Base-by-base conservation (phyloP, 2,797 vertebrate species). In the Microctenopoma steveboyesi region DNA sequence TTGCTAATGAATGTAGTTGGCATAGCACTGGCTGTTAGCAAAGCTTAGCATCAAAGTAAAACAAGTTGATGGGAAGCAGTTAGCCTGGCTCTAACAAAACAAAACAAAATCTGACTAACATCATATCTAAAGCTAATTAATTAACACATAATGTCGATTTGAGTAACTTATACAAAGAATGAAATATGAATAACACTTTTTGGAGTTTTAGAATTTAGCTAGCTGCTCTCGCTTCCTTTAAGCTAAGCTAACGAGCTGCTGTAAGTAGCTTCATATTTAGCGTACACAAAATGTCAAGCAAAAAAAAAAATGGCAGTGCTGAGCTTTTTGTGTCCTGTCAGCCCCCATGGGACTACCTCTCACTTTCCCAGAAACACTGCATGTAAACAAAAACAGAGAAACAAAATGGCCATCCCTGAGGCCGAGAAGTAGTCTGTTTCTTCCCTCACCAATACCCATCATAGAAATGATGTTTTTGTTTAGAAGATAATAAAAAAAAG, bases 331-430 rank as follows among this genome's bases (percentile, higher is more conserved):
- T 47, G 69, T 61, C 66, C 61, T 48, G n/a, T 86, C 76, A 78
- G 67, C 61, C 28, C 78, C 60, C 59, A 1, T 0, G 52, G 69
- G 80, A 72, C 39, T n/a, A 35, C n/a, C 56, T 60, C 61, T 85
- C 59, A 51, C 39, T 76, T 66, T 65, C 67, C 62, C 22, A 22
- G 30, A 79, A 46, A 69, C 54, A 30, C 72, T 52, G 50, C 12
- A 39, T 76, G 76, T 63, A 76, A 86, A 88, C 69, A 88, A 79
- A 70, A 84, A 83, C 74, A 82, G 37, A 62, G 37, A 72, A 72
- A 86, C 83, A 91, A 89, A 87, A 90, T 91, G 88, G 83, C 80
- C 4, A 51, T 80, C 59, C 1, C 45, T 0, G 22, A 43, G 69
- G 69, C 42, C 39, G 30, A 11, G 7, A 27, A 50, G 54, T 7